Evolutionary conservation across 92 coral and sea anemone species (phyloP), one percentile per base, ranked within the genome.

Genomic region (Scolanthus callimorphus): DNA sequence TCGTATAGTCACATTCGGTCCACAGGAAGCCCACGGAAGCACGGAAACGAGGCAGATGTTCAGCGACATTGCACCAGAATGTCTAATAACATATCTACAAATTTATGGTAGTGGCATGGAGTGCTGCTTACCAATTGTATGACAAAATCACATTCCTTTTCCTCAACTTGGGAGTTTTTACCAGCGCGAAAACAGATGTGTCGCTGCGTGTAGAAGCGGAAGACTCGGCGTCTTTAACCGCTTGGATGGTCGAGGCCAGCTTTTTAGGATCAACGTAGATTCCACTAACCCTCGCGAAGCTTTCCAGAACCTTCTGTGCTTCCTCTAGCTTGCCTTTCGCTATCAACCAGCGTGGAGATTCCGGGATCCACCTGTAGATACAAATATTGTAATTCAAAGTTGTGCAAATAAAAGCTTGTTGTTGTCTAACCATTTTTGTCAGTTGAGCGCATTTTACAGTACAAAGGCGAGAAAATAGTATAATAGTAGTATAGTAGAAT

Each of bases 281-380:
- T 17, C 60, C 54, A 46, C 49, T 48, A 1, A 55, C 31, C 22
- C 44, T 17, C 2, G 77, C 77, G 20, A 59, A 59, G 12, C 60
- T 59, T 31, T 70, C 77, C 27, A 70, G 37, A 31, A 70, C 77
- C 12, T 19, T 20, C 60, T 70, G 77, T 1, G 77, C 68, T 39
- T 70, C 77, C 20, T 48, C 39, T 1, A 70, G 69, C 49, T 30
- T 59, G 21, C 77, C 77, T 70, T 70, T 70, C 3, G 67, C 77
- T 11, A 70, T 39, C 25, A 47, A 49, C 58, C 66, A 58, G 31
- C 29, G 61, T 8, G 65, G 58, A 22, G 59, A 44, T 43, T 70
- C 77, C 0, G 77, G 77, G 27, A 70, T 11, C 39, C 0, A 29
- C 31, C 69, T 60, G 41, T n/a, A n/a, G n/a, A n/a, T n/a, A n/a